Evolutionary conservation across 2,113 vertebrate species (phyloP).

Genomic region (Mus musculus): DNA sequence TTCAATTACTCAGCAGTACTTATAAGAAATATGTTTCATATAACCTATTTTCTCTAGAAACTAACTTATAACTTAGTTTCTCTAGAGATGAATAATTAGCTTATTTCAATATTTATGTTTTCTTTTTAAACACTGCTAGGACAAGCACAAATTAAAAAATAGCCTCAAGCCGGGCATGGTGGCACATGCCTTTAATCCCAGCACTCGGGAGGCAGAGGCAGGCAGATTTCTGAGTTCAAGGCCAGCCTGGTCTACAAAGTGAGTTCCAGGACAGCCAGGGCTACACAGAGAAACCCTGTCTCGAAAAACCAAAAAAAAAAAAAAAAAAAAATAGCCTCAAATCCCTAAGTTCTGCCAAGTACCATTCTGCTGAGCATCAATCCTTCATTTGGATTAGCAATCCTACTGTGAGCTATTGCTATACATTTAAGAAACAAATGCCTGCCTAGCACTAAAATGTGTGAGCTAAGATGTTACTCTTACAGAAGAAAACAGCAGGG

Average conservation of each 20-base stretch:
- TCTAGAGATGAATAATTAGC: neutral
- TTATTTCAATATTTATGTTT: neutral
- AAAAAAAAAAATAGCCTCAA: neutral
- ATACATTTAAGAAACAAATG: constrained; percentile 17
- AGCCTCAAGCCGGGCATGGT: neutral
- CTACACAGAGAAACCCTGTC: too few species aligned
- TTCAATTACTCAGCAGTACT: neutral
- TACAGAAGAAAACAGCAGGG: neutral
- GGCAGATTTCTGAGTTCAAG: too few species aligned
- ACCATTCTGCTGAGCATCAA: neutral
- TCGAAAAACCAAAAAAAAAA: too few species aligned
- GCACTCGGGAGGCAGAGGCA: too few species aligned
- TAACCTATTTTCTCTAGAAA: neutral
- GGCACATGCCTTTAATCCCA: too few species aligned
- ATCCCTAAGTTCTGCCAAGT: neutral
- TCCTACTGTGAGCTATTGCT: neutral
- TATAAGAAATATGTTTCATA: neutral
- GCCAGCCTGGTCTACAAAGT: too few species aligned
- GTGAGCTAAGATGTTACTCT: neutral
- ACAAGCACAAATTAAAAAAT: neutral
- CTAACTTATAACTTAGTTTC: neutral
- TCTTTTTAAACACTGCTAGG: neutral
- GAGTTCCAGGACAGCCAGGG: too few species aligned
- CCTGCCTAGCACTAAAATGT: neutral
- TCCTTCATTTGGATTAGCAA: neutral